A percentile compares a stretch with the other conserved stretches of the same genome.
phyloP scores from a whole-genome alignment of 23 tunicate species.

The Pegea sp. region DNA sequence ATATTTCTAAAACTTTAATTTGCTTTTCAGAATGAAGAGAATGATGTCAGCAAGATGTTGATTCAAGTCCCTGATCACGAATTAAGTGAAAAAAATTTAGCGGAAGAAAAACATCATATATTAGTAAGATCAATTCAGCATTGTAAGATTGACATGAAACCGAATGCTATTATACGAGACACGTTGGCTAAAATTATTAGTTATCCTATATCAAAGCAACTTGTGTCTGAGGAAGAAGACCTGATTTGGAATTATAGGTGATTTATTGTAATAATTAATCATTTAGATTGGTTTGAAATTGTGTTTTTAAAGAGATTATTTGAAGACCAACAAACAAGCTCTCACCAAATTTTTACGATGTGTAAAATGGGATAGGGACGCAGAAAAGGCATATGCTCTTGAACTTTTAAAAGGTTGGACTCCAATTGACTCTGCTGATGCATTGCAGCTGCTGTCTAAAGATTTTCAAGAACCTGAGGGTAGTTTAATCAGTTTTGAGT shows the following conservation, averaged over 20 bases:
- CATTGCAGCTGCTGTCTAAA: conserved; percentile 64
- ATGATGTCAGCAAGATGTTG: no score
- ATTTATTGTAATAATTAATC: no score
- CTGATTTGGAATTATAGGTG: conserved; percentile 74
- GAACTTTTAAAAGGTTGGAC: conserved; percentile 78
- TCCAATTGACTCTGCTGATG: conserved; percentile 71
- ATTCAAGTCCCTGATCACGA: conserved; percentile 79
- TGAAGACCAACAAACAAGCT: conserved; percentile 51
- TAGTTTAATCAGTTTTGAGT: conserved; percentile 1
- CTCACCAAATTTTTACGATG: conserved; percentile 81
- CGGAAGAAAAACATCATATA: conserved; percentile 88
- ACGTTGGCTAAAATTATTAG: conserved; percentile 37
- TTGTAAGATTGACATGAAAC: conserved; percentile 68
- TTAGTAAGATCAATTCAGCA: conserved; percentile 53
- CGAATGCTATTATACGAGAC: conserved; percentile 76
- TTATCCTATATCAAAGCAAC: conserved; percentile 58
- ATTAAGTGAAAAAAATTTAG: conserved; percentile 33
- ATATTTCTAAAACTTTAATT: not conserved
- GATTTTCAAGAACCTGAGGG: conserved; percentile 53
- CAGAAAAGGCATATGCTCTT: conserved; percentile 53
- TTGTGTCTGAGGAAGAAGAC: conserved; percentile 77
- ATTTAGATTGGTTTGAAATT: no score
- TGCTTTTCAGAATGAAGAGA: no score
- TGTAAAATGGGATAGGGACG: conserved; percentile 74
- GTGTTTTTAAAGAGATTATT: not conserved